Evolutionary conservation across 1,140 invertebrate genomes (phyloP).

Genomic region (Brachystomella parvula): DNA sequence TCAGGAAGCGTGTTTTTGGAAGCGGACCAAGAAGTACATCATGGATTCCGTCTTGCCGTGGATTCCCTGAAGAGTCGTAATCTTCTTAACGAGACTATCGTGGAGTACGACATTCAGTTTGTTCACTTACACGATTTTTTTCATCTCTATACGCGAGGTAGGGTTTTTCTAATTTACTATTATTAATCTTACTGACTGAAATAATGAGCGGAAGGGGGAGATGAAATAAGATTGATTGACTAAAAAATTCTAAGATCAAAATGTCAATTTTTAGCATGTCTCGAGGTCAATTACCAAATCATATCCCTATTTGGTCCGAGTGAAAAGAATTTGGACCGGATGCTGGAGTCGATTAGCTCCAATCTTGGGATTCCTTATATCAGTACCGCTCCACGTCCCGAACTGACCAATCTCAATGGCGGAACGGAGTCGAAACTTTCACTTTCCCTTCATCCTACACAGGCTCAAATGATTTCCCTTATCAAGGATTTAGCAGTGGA

Average conservation of each 20-base stretch:
- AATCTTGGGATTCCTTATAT: slow-evolving; percentile 33
- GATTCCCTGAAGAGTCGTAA: slow-evolving; percentile 29
- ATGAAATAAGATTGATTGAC: background rate
- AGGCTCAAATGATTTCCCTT: slow-evolving; percentile 27
- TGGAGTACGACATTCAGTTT: slow-evolving; percentile 37
- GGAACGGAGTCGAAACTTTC: slow-evolving; percentile 20
- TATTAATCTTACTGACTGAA: background rate
- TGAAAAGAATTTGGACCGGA: slow-evolving; percentile 27
- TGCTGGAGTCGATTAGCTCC: slow-evolving; percentile 32
- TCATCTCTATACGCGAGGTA: slow-evolving; percentile 36
- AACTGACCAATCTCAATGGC: background rate
- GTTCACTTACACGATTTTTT: slow-evolving; percentile 29
- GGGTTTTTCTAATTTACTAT: background rate
- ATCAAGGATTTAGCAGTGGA: slow-evolving; percentile 33
- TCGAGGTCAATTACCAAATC: slow-evolving; percentile 30
- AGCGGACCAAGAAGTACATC: slow-evolving; percentile 34
- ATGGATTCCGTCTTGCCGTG: slow-evolving; percentile 29
- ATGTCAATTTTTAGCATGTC: slow-evolving; percentile 26
- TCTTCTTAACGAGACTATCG: slow-evolving; percentile 30
- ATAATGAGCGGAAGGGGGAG: background rate
- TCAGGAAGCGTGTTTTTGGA: slow-evolving; percentile 37
- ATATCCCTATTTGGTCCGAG: slow-evolving; percentile 35
- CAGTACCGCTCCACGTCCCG: slow-evolving; percentile 28
- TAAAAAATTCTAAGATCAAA: background rate
- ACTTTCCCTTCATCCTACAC: slow-evolving; percentile 33